Percentiles rank a stretch among this genome's conserved stretches.
These are phyloP conservation scores for Cladorhizidae sp. DNA, from an alignment of 37 sponge, comb jelly and placozoan species.

Conservation along the genomic window DNA sequence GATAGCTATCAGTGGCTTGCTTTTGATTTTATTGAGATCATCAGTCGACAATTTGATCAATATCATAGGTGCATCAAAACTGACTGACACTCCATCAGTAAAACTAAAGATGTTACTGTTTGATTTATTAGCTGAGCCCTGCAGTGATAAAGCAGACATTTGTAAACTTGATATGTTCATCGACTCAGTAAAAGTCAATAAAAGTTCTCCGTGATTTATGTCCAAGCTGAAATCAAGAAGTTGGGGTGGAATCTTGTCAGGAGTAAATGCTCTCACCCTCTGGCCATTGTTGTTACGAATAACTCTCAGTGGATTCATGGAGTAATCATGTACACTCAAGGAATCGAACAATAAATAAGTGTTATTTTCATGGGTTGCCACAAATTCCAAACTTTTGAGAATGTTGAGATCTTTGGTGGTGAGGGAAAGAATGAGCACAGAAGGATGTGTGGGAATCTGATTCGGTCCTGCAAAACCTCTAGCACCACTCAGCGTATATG, in stretches of 20 bases:
- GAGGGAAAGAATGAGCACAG: conserved; percentile 65
- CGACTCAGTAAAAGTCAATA: conserved; percentile 82
- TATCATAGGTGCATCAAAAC: conserved; percentile 81
- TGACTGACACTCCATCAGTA: conserved; percentile 67
- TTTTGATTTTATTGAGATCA: conserved; percentile 80
- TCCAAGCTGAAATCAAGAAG: conserved; percentile 67
- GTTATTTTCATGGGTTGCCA: conserved; percentile 71
- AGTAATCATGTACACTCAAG: conserved; percentile 46
- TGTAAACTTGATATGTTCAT: conserved; percentile 65
- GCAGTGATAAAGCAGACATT: conserved; percentile 61
- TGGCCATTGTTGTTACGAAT: conserved; percentile 24
- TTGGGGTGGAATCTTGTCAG: conserved; percentile 57
- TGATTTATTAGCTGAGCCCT: conserved; percentile 37
- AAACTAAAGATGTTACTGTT: conserved; percentile 51
- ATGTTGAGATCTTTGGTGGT: conserved; percentile 77
- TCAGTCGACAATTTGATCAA: conserved; percentile 32
- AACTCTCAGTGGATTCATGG: conserved; percentile 33
- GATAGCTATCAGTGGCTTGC: conserved; percentile 62
- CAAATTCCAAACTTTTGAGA: conserved; percentile 80
- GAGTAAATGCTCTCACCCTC: conserved; percentile 61
- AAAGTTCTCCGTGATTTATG: conserved; percentile 63
- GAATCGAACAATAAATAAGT: conserved; percentile 71
- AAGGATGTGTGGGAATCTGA: conserved; percentile 69
- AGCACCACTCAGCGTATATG: conserved; percentile 68
- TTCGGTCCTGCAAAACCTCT: conserved; percentile 46